Percentiles rank a stretch among this genome's conserved stretches.
These are phyloP conservation scores for Melikaiella ostensackeni DNA, from an alignment of 2,888 invertebrate species.

Conservation along the genomic window DNA sequence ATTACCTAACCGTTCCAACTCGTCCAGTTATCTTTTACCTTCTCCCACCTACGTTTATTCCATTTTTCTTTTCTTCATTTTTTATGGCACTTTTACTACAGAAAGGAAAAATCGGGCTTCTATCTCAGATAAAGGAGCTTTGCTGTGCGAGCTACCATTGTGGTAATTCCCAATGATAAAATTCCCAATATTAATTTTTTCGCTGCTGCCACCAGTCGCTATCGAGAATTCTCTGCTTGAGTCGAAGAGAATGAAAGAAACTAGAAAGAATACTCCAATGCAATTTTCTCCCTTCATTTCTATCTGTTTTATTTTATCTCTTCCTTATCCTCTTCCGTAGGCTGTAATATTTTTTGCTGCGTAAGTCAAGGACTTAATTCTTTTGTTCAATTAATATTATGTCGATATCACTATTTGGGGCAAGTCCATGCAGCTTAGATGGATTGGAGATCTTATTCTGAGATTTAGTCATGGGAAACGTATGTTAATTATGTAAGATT, in stretches of 20 bases:
- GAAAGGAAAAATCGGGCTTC: slow-evolving; percentile 15
- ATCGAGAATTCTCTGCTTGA: slow-evolving; percentile 13
- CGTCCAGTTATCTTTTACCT: slow-evolving; percentile 45
- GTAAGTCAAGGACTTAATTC: not conserved
- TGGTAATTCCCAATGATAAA: slow-evolving; percentile 47
- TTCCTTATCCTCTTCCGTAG: not conserved
- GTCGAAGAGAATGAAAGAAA: slow-evolving; percentile 10
- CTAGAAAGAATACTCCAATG: slow-evolving; percentile 13
- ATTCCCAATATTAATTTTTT: slow-evolving; percentile 50
- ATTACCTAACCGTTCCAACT: slow-evolving; percentile 50
- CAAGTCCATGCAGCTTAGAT: too few species aligned
- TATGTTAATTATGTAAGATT: too few species aligned
- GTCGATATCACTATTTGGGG: too few species aligned
- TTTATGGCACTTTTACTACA: not conserved
- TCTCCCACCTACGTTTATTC: slow-evolving; percentile 42
- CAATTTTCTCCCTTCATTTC: slow-evolving; percentile 14
- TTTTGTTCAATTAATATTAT: not conserved
- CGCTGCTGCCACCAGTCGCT: slow-evolving; percentile 4
- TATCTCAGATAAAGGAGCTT: slow-evolving; percentile 43
- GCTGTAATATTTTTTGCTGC: slow-evolving; percentile 17
- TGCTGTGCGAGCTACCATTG: slow-evolving; percentile 41
- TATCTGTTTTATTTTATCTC: slow-evolving; percentile 16
- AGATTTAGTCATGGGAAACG: too few species aligned
- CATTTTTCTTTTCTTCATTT: not conserved
- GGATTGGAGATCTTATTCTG: too few species aligned